Evolutionary conservation across 2,113 vertebrate species (phyloP).

Genomic region (Rhipidura dahli): DNA sequence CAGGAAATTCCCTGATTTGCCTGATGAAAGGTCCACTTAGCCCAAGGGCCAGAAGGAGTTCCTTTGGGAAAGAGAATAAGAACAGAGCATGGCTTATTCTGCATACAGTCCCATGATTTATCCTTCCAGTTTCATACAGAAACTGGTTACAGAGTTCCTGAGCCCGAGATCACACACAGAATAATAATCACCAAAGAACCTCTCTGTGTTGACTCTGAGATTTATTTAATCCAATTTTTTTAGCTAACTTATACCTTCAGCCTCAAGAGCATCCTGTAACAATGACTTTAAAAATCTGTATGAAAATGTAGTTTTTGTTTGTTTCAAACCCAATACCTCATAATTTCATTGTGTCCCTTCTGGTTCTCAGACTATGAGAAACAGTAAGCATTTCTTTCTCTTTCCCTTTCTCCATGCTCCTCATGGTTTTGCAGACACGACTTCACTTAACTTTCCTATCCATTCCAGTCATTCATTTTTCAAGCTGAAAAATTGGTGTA

Average conservation of each 20-base stretch:
- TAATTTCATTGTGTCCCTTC: background rate
- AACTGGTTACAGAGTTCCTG: background rate
- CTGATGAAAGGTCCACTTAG: background rate
- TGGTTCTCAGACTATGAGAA: background rate
- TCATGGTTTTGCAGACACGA: background rate
- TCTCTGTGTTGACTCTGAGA: background rate
- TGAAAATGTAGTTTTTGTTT: background rate
- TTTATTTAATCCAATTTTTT: background rate
- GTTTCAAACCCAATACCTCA: background rate
- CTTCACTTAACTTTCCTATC: background rate
- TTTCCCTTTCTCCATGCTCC: background rate
- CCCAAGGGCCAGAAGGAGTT: background rate
- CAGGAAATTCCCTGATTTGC: background rate
- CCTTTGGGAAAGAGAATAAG: background rate
- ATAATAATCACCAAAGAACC: background rate
- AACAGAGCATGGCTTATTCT: background rate
- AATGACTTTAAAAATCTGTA: background rate
- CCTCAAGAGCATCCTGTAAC: background rate
- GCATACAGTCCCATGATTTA: background rate
- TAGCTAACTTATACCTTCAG: background rate
- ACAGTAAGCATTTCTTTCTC: background rate
- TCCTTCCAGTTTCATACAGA: background rate
- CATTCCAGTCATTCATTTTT: background rate
- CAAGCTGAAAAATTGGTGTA: background rate
- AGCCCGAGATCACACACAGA: background rate